Evolutionary conservation across 2,113 vertebrate genomes (phyloP).

Genomic region (Dicaeum eximium): DNA sequence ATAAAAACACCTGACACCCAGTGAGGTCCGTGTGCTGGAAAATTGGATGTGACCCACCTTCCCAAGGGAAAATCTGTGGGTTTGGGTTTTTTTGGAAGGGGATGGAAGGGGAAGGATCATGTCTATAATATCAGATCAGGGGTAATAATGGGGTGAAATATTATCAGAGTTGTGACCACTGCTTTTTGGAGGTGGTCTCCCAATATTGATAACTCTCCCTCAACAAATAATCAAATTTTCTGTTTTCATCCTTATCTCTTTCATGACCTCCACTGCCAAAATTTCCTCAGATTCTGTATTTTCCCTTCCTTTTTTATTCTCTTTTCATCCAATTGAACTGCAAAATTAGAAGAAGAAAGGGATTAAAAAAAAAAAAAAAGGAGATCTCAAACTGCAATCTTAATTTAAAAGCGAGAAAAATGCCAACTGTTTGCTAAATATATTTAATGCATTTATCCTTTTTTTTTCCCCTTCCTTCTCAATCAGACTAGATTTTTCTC

Average conservation of each 20-base stretch:
- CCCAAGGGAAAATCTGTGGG: neutral
- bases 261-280: neutral
- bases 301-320: neutral
- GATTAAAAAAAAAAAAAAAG: neutral
- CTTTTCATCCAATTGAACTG: neutral
- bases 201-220: neutral
- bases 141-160: neutral
- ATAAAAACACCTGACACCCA: neutral
- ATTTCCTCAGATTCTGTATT: neutral
- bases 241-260: neutral
- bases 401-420: neutral
- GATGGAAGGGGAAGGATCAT: accelerated
- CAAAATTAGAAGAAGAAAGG: neutral
- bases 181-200: neutral
- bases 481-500: neutral
- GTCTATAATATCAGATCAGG: neutral
- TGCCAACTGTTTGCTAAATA: neutral
- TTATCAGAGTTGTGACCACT: neutral
- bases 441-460: neutral
- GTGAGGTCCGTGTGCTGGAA: neutral
- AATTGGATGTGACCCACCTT: neutral
- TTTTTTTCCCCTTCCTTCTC: neutral
- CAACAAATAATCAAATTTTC: neutral
- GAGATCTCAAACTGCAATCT: neutral
- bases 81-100: neutral